phyloP scores from a whole-genome alignment of 2,113 vertebrate genomes.

The Dendrocopos noguchii region DNA sequence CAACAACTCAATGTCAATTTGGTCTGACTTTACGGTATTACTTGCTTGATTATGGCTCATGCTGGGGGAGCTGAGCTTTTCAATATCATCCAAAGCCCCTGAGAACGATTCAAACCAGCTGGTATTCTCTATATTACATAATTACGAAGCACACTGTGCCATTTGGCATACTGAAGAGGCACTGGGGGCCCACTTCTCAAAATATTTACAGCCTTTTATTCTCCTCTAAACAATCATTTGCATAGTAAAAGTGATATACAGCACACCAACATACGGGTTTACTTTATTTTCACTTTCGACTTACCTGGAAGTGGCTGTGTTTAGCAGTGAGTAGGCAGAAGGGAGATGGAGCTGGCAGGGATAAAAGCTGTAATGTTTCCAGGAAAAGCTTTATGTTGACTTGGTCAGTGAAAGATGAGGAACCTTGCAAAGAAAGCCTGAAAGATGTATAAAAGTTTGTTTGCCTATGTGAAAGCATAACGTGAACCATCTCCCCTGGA shows the following conservation, averaged over 20 bases:
- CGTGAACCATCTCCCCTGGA: neutral
- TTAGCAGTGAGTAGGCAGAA: constrained; percentile 39
- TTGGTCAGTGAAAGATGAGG: neutral
- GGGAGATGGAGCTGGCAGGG: neutral
- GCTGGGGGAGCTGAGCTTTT: constrained; percentile 64
- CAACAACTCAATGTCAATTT: constrained; percentile 78
- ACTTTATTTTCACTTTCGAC: constrained; percentile 57
- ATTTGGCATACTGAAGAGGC: constrained; percentile 80
- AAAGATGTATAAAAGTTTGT: neutral
- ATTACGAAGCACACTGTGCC: constrained; percentile 72
- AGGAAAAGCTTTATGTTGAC: neutral
- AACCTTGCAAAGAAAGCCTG: neutral
- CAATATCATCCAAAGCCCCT: constrained; percentile 69
- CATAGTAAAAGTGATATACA: constrained; percentile 77
- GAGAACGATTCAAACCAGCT: constrained; percentile 80
- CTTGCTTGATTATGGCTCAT: constrained; percentile 74
- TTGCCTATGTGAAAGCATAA: neutral
- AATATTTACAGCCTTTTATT: constrained; percentile 85
- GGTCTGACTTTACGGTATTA: constrained; percentile 68
- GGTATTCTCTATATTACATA: constrained; percentile 80
- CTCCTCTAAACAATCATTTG: constrained; percentile 84
- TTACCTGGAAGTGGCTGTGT: constrained; percentile 36
- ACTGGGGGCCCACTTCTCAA: constrained; percentile 81
- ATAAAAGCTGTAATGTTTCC: neutral
- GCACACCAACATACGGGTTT: constrained; percentile 49